Percentiles rank a stretch among this genome's conserved stretches.
Conservation (phyloP, 2,888 invertebrate genomes). For the Gastracanthus pulcherrimus region DNA sequence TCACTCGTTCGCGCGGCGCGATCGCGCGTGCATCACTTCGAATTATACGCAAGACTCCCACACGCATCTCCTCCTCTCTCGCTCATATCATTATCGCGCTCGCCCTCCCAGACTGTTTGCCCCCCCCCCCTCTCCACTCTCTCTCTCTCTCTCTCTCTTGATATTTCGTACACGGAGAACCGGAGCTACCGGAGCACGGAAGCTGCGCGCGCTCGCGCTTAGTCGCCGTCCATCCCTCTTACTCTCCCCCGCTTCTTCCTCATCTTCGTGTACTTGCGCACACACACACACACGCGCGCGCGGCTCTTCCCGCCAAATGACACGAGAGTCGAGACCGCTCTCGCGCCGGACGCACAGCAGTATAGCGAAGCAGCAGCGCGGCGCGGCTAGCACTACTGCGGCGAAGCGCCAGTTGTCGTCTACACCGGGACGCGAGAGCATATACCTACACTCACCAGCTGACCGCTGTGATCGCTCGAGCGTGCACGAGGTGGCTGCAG, state of each 20-base stretch:
- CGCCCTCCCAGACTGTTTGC: no score
- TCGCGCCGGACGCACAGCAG: not conserved
- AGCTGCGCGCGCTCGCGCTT: not conserved
- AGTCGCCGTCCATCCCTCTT: not conserved
- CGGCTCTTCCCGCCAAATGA: slow-evolving; percentile 47
- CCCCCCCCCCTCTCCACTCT: not conserved
- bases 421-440: slow-evolving; percentile 45
- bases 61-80: not conserved
- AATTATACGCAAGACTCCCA: not conserved
- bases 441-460: not conserved
- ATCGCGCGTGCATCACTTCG: not conserved
- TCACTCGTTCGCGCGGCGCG: not conserved
- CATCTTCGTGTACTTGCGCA: not conserved
- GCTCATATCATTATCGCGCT: not conserved
- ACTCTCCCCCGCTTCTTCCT: not conserved
- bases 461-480: not conserved
- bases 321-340: no score
- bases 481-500: no score
- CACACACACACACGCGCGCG: not conserved
- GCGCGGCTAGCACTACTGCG: not conserved
- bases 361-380: not conserved
- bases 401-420: slow-evolving; percentile 49
- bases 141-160: not conserved
- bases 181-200: not conserved
- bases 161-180: not conserved